These are phyloP conservation scores for Hylia prasina DNA, from an alignment of 2,113 vertebrate species.

Conservation along the genomic window DNA sequence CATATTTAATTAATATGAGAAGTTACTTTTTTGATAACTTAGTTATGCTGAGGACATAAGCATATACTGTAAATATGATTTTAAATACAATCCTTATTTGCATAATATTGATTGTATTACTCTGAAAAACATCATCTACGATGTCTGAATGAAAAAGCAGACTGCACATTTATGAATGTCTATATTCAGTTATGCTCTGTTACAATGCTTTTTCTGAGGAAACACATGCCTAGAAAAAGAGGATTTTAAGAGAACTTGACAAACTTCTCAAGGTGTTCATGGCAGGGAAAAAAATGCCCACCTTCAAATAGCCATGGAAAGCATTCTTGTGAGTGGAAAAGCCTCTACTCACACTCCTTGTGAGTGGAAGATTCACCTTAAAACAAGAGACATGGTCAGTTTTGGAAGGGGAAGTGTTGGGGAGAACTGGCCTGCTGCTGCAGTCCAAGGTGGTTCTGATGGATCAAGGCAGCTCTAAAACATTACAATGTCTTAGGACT, in stretches of 20 bases:
- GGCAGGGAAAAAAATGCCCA: neutral
- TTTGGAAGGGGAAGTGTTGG: neutral
- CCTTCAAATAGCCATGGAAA: neutral
- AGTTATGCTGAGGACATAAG: neutral
- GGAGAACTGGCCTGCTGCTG: neutral
- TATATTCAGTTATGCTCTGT: neutral
- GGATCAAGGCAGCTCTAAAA: neutral
- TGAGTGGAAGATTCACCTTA: neutral
- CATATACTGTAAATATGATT: neutral
- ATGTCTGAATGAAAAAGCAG: neutral
- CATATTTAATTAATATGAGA: neutral
- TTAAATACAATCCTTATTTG: neutral
- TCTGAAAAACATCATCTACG: neutral
- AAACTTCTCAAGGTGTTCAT: neutral
- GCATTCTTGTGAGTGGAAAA: fast-evolving
- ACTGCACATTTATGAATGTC: neutral
- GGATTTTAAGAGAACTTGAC: neutral
- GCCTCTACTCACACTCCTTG: neutral
- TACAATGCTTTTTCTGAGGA: neutral
- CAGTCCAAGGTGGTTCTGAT: neutral
- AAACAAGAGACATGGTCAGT: neutral
- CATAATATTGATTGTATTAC: neutral
- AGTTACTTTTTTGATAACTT: neutral
- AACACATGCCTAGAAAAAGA: neutral
- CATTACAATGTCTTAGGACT: neutral